Conservation (phyloP, 1,140 invertebrate species). For the Lineus longissimus region DNA sequence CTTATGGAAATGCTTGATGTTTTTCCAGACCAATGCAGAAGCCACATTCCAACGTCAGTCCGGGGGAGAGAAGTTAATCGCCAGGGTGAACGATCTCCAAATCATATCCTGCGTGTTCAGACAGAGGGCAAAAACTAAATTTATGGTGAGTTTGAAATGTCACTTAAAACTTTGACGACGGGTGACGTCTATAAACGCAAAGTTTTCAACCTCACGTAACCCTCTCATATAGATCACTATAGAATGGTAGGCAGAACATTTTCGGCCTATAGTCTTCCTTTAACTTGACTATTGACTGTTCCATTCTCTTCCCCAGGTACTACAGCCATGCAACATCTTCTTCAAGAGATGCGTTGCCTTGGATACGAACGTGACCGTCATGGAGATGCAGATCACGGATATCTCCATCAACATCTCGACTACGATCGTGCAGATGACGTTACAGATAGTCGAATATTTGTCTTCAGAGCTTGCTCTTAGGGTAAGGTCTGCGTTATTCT, state of each 20-base stretch:
- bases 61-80: constrained; percentile 63
- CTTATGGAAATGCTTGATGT: background rate
- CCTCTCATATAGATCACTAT: too few relatives aligned
- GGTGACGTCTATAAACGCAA: too few relatives aligned
- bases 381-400: constrained; percentile 59
- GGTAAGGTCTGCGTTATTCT: background rate
- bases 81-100: constrained; percentile 65
- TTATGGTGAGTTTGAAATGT: constrained; percentile 28
- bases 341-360: constrained; percentile 23
- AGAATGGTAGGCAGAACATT: too few relatives aligned
- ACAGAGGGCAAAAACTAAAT: constrained; percentile 25
- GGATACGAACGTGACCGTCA: constrained; percentile 55
- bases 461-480: constrained; percentile 24
- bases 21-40: background rate
- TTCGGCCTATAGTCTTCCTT: background rate
- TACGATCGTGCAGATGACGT: constrained; percentile 68
- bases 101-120: constrained; percentile 54
- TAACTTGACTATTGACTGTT: constrained; percentile 7
- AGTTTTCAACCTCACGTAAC: too few relatives aligned
- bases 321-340: constrained; percentile 50
- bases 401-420: constrained; percentile 71
- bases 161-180: too few relatives aligned
- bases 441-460: constrained; percentile 49
- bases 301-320: too few relatives aligned
- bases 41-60: constrained; percentile 51